Percentiles rank a stretch among this genome's conserved stretches.
Conservation (phyloP, 2,797 vertebrate species). For the Balearica regulorum region DNA sequence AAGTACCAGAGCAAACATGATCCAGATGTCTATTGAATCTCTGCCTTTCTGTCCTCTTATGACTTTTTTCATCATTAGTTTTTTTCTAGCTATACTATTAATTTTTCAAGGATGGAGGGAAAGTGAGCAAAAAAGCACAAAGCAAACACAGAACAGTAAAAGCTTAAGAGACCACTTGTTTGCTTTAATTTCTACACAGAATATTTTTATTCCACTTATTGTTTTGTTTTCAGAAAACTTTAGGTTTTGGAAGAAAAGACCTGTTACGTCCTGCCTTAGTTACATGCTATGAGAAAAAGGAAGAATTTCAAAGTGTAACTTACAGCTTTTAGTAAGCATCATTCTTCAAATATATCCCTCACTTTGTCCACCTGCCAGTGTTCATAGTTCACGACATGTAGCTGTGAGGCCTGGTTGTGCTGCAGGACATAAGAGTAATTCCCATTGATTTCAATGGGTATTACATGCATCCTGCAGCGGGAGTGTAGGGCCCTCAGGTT, state of each 20-base stretch:
- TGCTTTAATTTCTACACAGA: neutral
- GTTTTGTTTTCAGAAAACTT: neutral
- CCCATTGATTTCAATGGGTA: conserved; percentile 46
- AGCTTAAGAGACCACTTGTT: neutral
- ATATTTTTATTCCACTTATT: neutral
- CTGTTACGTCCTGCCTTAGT: neutral
- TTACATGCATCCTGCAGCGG: conserved; percentile 47
- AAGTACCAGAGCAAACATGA: neutral
- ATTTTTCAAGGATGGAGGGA: neutral
- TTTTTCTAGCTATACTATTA: neutral
- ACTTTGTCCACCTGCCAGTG: conserved; percentile 29
- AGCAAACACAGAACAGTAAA: neutral
- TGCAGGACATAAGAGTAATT: conserved; percentile 42
- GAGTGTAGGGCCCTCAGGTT: conserved; percentile 41
- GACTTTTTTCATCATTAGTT: neutral
- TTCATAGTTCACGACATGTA: neutral
- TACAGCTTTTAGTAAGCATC: neutral
- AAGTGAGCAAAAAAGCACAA: neutral
- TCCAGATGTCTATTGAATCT: neutral
- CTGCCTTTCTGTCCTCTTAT: neutral
- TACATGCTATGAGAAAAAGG: neutral
- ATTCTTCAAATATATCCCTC: neutral
- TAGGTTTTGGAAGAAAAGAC: neutral
- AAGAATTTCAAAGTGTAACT: neutral
- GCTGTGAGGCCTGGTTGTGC: conserved; percentile 42